Evolutionary conservation across 2,888 invertebrate species (phyloP), one percentile per base, ranked within the genome.

Genomic region (Azorinus chamasolen): DNA sequence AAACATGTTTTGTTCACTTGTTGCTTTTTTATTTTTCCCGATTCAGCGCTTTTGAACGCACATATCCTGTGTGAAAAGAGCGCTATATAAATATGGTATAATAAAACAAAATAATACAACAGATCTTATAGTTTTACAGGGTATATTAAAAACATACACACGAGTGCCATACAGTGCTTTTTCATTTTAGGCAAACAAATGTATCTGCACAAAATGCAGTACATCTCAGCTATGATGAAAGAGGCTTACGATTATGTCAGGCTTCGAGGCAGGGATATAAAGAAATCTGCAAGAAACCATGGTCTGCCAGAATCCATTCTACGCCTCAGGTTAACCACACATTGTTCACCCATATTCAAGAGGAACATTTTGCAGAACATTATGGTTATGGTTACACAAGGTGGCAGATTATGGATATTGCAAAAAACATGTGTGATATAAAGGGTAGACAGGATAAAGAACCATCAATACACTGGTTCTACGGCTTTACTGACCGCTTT

Each of bases 381-480:
- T 66, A 68, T 54, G 53, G 68, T 37, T 68, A 51, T 53, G 43
- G 61, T 5, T 53, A 45, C 45, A 20, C 43, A 37, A 61, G 39
- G 32, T 51, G 54, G 25, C 68, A 59, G 43, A 53, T 59, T n/a
- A 6, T 46, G 0, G 68, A 68, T 4, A 61, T 68, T 43, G 51
- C 53, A 25, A 53, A 51, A 20, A 53, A 22, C n/a, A 41, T 41
- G 41, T 41, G 41, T 41, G 41, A 41, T 12, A 14, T 14, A 8
- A n/a, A n/a, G n/a, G n/a, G 20, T 20, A 18, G 20, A 10, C 10
- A 41, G 14, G 50, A 63, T n/a, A 63, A n/a, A 27, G 59, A 62
- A 16, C 78, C 72, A 39, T 61, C 78, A 18, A 73, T 73, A 54
- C 63, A 73, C 37, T 64, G 64, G 72, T 78, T 77, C 59, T 77